A percentile compares a stretch with the other conserved stretches of the same genome.
Conservation (phyloP, 2,113 vertebrate species). For the Gallinago undulata region DNA sequence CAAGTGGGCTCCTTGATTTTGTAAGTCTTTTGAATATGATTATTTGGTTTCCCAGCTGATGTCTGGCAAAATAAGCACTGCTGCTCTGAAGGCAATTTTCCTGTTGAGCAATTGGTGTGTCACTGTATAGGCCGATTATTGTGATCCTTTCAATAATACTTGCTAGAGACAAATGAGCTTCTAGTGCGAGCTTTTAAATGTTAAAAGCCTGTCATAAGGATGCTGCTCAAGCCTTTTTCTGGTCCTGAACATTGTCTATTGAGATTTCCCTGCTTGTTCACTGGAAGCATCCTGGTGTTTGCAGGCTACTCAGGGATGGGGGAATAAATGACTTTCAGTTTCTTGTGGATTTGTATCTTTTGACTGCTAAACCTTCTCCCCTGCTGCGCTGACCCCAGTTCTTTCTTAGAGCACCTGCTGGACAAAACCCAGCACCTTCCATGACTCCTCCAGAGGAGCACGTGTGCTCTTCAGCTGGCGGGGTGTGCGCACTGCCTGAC, state of each 20-base stretch:
- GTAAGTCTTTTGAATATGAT: background rate
- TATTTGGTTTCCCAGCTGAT: slow-evolving; percentile 31
- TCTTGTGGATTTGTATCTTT: background rate
- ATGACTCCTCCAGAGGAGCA: background rate
- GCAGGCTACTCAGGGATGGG: background rate
- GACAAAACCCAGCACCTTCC: background rate
- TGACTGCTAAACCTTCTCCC: background rate
- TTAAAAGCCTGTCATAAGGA: background rate
- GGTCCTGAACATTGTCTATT: background rate
- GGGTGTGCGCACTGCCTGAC: accelerated
- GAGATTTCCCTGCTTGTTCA: background rate
- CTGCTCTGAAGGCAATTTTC: slow-evolving; percentile 33
- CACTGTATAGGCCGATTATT: slow-evolving; percentile 6
- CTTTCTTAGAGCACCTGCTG: background rate
- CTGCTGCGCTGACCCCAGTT: background rate
- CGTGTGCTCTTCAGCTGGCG: background rate
- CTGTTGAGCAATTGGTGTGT: background rate
- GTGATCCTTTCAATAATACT: background rate
- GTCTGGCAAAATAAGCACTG: slow-evolving; percentile 6
- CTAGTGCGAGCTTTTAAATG: background rate
- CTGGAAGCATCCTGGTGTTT: background rate
- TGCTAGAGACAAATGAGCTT: background rate
- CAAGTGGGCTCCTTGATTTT: background rate
- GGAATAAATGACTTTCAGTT: background rate
- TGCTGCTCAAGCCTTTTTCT: background rate